Evolutionary conservation across 2,113 vertebrate genomes (phyloP), one percentile per base, ranked within the genome.

Genomic region (Numida meleagris): DNA sequence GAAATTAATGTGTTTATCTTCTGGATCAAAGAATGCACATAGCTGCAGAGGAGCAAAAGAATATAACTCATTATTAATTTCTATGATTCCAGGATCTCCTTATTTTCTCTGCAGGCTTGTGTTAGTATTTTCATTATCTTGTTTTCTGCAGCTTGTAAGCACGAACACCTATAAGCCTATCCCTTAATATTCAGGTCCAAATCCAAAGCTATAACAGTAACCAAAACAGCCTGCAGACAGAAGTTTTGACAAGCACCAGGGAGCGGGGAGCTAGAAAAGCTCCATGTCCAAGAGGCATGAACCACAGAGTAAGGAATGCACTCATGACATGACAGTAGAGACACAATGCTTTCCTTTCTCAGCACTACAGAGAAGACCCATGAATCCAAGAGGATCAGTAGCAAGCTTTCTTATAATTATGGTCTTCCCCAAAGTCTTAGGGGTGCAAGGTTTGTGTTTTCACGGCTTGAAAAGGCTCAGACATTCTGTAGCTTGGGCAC

Each of bases 261-360:
- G 12, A 29, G 61, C 6, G 12, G 34, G 38, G 14, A 61, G 40
- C 57, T 29, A 31, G 27, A 71, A 71, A 40, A 80, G 38, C 38
- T 43, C 57, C 1, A 0, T 31, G 10, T 38, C 38, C 20, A 33
- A 55, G 7, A 85, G 40, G 27, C 55, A 81, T 4, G 14, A 72
- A 45, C 25, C 24, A 36, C 50, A 61, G 40, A 6, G n/a, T 42
- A 83, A 59, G n/a, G 18, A 46, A 29, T 9, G n/a, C 34, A 13
- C 9, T 14, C 12, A 55, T 15, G 21, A 24, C 15, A 10, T 31
- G 0, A 0, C 14, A 40, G 63, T 1, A 1, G 36, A 70, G n/a
- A 13, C 25, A 29, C 24, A 10, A 50, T 80, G 68, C 43, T 40
- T 71, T 75, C 57, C 43, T 27, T 75, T 76, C 68, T 48, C 46